phyloP scores from a whole-genome alignment of 53 echinoderm and acorn worm species.

The Echinometra lucunter region DNA sequence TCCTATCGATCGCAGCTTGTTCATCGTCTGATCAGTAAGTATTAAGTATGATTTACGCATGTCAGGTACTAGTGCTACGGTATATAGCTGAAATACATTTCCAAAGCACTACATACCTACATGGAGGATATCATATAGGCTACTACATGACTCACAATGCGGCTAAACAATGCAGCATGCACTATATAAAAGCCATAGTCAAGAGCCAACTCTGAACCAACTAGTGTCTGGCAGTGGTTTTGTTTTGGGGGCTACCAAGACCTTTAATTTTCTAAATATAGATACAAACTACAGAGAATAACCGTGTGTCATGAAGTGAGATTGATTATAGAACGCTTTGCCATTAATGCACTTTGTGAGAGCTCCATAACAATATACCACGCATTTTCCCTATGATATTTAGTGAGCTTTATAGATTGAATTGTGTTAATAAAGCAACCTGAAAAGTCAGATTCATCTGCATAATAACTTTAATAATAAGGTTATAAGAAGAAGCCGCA shows the following conservation, averaged over 20 bases:
- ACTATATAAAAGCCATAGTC: no score
- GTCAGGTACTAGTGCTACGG: not conserved
- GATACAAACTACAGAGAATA: not conserved
- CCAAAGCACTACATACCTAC: no score
- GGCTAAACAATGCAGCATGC: not conserved
- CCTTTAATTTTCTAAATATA: not conserved
- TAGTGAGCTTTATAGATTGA: no score
- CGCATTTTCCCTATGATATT: not conserved
- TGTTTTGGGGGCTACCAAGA: not conserved
- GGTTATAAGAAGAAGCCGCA: no score
- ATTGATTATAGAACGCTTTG: not conserved
- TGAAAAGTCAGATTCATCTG: no score
- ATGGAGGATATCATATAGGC: not conserved
- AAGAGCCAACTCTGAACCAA: not conserved
- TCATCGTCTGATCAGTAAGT: not conserved
- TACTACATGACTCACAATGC: not conserved
- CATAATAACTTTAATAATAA: no score
- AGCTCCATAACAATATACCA: not conserved
- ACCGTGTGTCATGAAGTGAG: not conserved
- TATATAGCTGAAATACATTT: no score
- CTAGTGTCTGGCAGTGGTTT: not conserved
- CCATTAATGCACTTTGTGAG: not conserved
- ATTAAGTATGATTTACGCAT: not conserved
- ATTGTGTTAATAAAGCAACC: no score
- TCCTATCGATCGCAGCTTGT: slow-evolving; percentile 2